These are phyloP conservation scores for Delphinapterus leucas DNA, from an alignment of 2,113 vertebrate species.

Conservation along the genomic window DNA sequence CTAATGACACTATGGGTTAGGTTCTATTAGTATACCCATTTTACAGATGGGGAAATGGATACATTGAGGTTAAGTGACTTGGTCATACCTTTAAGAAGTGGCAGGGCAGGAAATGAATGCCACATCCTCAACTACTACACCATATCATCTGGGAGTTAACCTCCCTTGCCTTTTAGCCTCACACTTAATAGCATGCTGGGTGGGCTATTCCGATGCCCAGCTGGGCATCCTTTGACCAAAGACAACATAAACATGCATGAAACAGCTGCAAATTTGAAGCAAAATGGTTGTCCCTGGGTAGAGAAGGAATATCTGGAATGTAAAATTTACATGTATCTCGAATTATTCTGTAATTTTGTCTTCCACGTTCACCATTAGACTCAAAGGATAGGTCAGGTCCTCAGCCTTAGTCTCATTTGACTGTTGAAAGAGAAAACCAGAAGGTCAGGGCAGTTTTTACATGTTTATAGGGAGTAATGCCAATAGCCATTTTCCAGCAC, in stretches of 20 bases:
- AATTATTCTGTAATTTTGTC: neutral
- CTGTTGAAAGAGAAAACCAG: neutral
- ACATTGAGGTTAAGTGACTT: neutral
- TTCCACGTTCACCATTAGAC: neutral
- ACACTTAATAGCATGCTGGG: fast-evolving
- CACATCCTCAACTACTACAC: fast-evolving
- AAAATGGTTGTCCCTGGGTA: neutral
- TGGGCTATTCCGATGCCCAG: neutral
- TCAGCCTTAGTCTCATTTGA: neutral
- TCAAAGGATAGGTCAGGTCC: neutral
- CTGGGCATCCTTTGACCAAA: neutral
- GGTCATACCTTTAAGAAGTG: neutral
- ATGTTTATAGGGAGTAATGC: neutral
- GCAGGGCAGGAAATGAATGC: neutral
- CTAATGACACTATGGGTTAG: neutral
- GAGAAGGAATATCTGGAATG: neutral
- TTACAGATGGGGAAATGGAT: neutral
- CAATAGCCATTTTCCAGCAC: neutral
- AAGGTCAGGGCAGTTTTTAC: neutral
- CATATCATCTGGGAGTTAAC: neutral
- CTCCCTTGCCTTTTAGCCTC: neutral
- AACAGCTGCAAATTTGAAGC: neutral
- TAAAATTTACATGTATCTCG: neutral
- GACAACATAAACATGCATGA: neutral
- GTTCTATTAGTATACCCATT: neutral